Evolutionary conservation across 1,140 invertebrate genomes (phyloP).

Genomic region (Chironomus striatipennis): DNA sequence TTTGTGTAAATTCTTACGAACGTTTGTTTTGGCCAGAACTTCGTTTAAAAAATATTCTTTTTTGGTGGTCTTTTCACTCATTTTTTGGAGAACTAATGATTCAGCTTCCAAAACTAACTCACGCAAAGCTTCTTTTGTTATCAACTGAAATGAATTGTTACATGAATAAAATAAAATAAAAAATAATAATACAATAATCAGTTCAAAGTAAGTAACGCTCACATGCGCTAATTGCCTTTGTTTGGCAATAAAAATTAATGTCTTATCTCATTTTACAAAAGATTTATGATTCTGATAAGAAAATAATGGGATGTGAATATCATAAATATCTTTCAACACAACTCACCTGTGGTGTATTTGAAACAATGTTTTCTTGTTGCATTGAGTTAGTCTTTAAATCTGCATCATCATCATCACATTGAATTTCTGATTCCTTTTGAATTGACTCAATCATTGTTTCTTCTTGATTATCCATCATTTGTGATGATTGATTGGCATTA

Average conservation of each 20-base stretch:
- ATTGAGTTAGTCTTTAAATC: not conserved
- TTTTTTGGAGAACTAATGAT: not conserved
- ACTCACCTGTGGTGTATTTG: not conserved
- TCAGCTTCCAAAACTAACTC: not conserved
- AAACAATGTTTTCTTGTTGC: not conserved
- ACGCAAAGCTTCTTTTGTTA: constrained; percentile 19
- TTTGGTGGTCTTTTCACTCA: not conserved
- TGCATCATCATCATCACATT: not conserved
- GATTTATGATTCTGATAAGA: too few relatives aligned
- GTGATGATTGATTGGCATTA: not conserved
- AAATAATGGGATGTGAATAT: too few relatives aligned
- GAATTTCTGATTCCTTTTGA: not conserved
- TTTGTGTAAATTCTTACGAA: not conserved
- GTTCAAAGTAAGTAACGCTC: not conserved
- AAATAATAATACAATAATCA: not conserved
- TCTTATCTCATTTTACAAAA: not conserved
- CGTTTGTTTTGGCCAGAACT: constrained; percentile 35
- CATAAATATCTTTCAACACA: not conserved
- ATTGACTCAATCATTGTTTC: not conserved
- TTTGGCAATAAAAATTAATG: not conserved
- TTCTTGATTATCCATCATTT: not conserved
- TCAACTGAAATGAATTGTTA: not conserved
- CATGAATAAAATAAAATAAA: not conserved
- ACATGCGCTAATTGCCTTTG: not conserved
- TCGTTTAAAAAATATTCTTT: not conserved